A percentile compares a stretch with the other conserved stretches of the same genome.
phyloP scores from a whole-genome alignment of 1,140 invertebrate genomes.

The Euschistus heros region DNA sequence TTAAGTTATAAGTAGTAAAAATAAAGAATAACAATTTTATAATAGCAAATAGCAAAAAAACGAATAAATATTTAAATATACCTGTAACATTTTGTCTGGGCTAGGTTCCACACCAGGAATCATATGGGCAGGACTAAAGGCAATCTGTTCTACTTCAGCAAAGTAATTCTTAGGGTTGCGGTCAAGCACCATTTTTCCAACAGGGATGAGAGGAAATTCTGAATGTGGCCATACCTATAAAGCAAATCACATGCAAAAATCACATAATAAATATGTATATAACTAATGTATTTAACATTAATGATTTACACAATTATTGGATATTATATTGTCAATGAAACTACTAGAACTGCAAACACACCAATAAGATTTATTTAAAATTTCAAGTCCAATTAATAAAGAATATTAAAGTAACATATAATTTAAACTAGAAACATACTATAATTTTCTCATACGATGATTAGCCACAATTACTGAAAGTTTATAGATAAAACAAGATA shows the following conservation, averaged over 20 bases:
- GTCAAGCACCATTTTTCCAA: conserved; percentile 83
- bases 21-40: too few species aligned
- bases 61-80: not conserved
- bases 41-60: too few species aligned
- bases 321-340: too few species aligned
- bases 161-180: conserved; percentile 88
- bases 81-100: conserved; percentile 88
- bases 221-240: conserved; percentile 73
- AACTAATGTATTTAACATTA: not conserved
- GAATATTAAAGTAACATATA: not conserved
- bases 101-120: conserved; percentile 84
- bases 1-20: too few species aligned
- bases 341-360: too few species aligned
- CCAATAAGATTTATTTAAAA: not conserved
- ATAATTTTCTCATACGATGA: too few species aligned
- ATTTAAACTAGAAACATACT: too few species aligned
- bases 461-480: too few species aligned
- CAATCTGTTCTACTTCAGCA: conserved; percentile 88
- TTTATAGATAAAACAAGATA: too few species aligned
- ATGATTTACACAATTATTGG: not conserved
- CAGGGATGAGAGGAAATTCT: conserved; percentile 82
- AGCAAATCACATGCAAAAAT: not conserved
- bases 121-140: conserved; percentile 85
- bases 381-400: not conserved
- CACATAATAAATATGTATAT: not conserved